Conservation (phyloP, 2,113 vertebrate genomes). For the Tenrec ecaudatus region DNA sequence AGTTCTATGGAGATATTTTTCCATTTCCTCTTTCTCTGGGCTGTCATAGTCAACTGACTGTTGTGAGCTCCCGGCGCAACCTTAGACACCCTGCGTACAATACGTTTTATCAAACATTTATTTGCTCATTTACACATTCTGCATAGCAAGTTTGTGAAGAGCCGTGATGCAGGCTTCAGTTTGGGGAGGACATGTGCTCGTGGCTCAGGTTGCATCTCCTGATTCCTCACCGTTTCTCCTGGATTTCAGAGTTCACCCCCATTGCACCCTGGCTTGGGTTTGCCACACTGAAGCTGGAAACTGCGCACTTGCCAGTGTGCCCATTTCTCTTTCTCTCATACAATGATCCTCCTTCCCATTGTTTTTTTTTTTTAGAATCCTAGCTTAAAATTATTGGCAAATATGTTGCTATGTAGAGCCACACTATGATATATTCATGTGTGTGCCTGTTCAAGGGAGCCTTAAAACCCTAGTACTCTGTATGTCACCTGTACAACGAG, state of each 20-base stretch:
- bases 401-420: neutral
- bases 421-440: neutral
- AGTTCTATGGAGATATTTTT: constrained; percentile 71
- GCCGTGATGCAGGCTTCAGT: neutral
- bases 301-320: neutral
- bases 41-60: neutral
- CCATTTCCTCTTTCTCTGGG: neutral
- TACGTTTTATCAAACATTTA: constrained; percentile 41
- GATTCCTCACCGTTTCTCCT: constrained; percentile 27
- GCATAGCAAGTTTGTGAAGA: neutral
- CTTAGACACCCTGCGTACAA: neutral
- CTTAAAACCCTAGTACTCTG: neutral
- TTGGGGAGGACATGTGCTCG: constrained; percentile 29
- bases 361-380: neutral
- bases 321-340: constrained; percentile 33
- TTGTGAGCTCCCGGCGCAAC: constrained; percentile 11
- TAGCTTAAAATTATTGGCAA: constrained; percentile 16
- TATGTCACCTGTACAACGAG: neutral
- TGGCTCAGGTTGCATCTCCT: neutral
- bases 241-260: neutral
- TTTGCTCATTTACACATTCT: constrained; percentile 49
- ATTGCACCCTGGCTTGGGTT: neutral
- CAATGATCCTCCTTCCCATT: neutral
- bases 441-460: neutral
- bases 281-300: neutral